Conservation (phyloP, 2,797 vertebrate species). For the Schizopygopsis pylzovi region DNA sequence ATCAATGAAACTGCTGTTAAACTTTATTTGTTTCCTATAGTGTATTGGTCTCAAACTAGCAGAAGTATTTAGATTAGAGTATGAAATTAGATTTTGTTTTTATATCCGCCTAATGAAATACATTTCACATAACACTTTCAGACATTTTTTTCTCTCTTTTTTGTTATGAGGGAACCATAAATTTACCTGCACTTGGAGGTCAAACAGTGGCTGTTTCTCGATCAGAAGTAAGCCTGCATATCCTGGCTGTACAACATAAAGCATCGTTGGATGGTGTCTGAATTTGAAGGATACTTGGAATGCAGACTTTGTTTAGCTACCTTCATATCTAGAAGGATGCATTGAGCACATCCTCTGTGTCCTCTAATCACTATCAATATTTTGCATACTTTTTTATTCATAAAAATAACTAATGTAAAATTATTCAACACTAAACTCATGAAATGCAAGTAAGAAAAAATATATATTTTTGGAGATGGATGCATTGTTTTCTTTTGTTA, state of each 20-base stretch:
- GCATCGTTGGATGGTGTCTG: background rate
- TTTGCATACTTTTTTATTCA: background rate
- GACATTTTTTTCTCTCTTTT: background rate
- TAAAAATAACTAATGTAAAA: background rate
- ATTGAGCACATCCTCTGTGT: background rate
- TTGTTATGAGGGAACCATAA: background rate
- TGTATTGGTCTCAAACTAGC: background rate
- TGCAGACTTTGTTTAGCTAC: background rate
- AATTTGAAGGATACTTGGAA: background rate
- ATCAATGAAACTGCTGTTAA: constrained; percentile 9
- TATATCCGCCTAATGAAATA: background rate
- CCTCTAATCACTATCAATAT: background rate
- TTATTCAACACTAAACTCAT: background rate
- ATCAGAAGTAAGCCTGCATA: background rate
- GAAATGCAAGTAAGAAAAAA: background rate
- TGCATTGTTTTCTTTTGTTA: background rate
- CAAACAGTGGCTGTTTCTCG: background rate
- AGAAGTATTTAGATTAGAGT: background rate
- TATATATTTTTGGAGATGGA: background rate
- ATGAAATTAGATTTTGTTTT: background rate
- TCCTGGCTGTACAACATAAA: background rate
- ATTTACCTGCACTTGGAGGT: background rate
- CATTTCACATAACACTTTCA: background rate
- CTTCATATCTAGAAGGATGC: background rate
- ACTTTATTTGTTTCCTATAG: background rate